Evolutionary conservation across 2,888 invertebrate species (phyloP).

Genomic region (Apamea monoglypha): DNA sequence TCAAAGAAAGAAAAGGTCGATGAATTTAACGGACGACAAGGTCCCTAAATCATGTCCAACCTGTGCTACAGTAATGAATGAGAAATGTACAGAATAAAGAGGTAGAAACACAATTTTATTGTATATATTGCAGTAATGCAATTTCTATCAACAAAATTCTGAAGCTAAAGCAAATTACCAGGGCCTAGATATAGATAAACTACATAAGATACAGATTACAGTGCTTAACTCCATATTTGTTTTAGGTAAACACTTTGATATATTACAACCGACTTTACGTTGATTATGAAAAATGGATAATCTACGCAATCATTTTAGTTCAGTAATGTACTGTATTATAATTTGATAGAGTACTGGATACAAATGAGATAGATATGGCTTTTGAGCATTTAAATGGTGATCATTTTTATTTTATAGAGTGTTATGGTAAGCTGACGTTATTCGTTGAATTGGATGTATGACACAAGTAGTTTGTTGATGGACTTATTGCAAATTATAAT

Average conservation of each 20-base stretch:
- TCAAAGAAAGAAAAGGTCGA: not conserved
- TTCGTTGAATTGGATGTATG: conserved; percentile 11
- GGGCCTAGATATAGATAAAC: conserved; percentile 17
- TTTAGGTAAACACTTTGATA: conserved; percentile 55
- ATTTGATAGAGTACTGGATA: conserved; percentile 59
- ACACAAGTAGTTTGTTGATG: not conserved
- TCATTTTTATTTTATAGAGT: conserved; percentile 17
- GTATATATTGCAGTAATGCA: not conserved
- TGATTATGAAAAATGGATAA: conserved; percentile 61
- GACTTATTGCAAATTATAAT: conserved; percentile 3
- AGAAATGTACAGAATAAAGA: not conserved
- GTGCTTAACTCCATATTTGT: conserved; percentile 42
- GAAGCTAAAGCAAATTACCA: conserved; percentile 17
- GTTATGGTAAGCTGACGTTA: conserved; percentile 1
- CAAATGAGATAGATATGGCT: conserved; percentile 46
- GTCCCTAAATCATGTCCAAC: not conserved
- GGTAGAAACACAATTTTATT: not conserved
- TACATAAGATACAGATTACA: conserved; percentile 30
- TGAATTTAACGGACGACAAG: not conserved
- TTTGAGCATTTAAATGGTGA: conserved; percentile 27
- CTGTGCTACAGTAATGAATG: not conserved
- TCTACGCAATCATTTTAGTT: conserved; percentile 45
- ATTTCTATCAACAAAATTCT: not conserved
- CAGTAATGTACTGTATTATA: conserved; percentile 36
- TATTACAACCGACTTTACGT: conserved; percentile 43